Base-by-base conservation (phyloP, 2,888 invertebrate species). In the Omphaloscelis lunosa region DNA sequence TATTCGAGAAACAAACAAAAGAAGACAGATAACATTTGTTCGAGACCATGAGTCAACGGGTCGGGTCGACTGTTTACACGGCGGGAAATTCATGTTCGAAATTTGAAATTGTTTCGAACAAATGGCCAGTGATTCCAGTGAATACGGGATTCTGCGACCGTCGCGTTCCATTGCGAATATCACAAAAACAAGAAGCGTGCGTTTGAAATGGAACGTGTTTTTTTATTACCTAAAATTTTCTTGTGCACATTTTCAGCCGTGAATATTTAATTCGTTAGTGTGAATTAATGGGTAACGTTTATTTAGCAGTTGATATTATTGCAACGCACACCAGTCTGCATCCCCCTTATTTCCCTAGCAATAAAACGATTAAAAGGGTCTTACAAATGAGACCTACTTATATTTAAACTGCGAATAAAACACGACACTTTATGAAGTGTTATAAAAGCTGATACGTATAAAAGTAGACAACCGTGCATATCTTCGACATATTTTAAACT, bases 11-110 rank as follows among this genome's bases (percentile, higher is more conserved):
- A 96, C 95, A 96, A 96, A 96, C 95, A 95, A 95, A 95, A 95
- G 94, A 93, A 94, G 95, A 96, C 93, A 94, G 95, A 95, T 95
- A 96, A 95, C 96, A 95, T 95, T 96, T 96, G 96, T 95, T 95
- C 94, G 94, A 92, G 92, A 93, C 93, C 92, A 91, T 95, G 95
- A 95, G 93, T 95, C 95, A 95, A 94, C 93, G 93, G 92, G 92
- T 91, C 92, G 92, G 92, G 91, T 89, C 87, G 89, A 85, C 84
- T 91, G 90, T 91, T 91, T 91, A 91, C 88, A 83, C 80, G 84
- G 88, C 79, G 87, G 88, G 89, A 90, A 91, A 85, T 88, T 90
- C 90, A 90, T 90, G 90, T 93, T 92, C 90, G 90, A 91, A 91
- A 91, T 91, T 92, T 82, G 73, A 84, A 84, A 84, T 84, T 76